Percentiles rank a stretch among this genome's conserved stretches.
phyloP scores from a whole-genome alignment of 2,797 vertebrate species.

The Tinamus major region DNA sequence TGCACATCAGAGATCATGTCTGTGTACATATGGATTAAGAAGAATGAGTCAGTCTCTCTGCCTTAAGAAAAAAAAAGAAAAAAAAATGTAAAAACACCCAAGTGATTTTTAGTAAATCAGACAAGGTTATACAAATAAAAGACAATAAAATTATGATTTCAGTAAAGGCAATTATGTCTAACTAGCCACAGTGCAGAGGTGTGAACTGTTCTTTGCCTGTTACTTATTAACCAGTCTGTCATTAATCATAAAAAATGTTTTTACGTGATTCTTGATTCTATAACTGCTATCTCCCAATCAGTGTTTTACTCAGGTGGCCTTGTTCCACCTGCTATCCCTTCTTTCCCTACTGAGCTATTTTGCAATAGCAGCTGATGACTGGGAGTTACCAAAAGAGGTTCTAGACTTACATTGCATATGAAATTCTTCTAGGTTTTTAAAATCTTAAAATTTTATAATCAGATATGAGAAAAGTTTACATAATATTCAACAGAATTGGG shows the following conservation, averaged over 20 bases:
- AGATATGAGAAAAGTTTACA: neutral
- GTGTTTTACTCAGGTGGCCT: slow-evolving; percentile 20
- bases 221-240: slow-evolving; percentile 59
- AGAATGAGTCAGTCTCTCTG: slow-evolving; percentile 24
- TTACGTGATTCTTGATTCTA: slow-evolving; percentile 31
- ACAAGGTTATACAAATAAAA: slow-evolving; percentile 69
- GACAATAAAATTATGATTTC: slow-evolving; percentile 21
- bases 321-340: slow-evolving; percentile 12
- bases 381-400: neutral
- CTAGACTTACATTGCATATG: neutral
- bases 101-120: slow-evolving; percentile 59
- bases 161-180: slow-evolving; percentile 49
- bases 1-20: neutral
- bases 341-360: slow-evolving; percentile 30
- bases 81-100: slow-evolving; percentile 51
- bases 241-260: slow-evolving; percentile 69
- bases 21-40: neutral
- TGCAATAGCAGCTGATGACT: slow-evolving; percentile 19
- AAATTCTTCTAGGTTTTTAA: neutral
- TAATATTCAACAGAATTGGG: neutral
- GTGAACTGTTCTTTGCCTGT: slow-evolving; percentile 64
- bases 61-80: slow-evolving; percentile 15
- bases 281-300: slow-evolving; percentile 23
- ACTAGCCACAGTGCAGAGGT: slow-evolving; percentile 47
- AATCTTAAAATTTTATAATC: neutral